A percentile compares a stretch with the other conserved stretches of the same genome.
Conservation (phyloP, 2,797 vertebrate genomes). For the Chelon labrosus region DNA sequence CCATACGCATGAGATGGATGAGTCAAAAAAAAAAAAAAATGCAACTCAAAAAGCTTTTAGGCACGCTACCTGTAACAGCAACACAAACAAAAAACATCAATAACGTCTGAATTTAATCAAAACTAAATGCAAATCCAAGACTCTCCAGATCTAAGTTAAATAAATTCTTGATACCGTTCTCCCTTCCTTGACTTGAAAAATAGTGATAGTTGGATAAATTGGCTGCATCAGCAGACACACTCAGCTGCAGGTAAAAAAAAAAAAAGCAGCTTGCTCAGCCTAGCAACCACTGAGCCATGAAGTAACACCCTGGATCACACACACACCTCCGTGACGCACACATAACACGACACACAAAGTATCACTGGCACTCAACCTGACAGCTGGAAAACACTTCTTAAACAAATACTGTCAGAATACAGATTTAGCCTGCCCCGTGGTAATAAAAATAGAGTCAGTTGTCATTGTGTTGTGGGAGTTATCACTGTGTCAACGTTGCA, state of each 20-base stretch:
- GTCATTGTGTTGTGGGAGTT: conserved; percentile 14
- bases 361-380: conserved; percentile 52
- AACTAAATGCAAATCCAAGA: too few species aligned
- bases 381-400: conserved; percentile 30
- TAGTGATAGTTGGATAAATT: conserved; percentile 10
- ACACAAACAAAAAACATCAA: too few species aligned
- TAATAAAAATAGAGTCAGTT: neutral
- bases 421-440: neutral
- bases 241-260: conserved; percentile 49
- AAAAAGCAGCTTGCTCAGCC: conserved; percentile 48
- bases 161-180: conserved; percentile 15
- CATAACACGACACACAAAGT: conserved; percentile 16
- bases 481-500: conserved; percentile 22
- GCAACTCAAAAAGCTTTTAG: neutral
- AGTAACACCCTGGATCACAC: conserved; percentile 31
- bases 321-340: neutral
- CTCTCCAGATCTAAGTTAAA: neutral
- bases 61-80: neutral
- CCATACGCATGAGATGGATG: neutral
- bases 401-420: conserved; percentile 8
- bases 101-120: too few species aligned
- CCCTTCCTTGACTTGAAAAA: conserved; percentile 5
- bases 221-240: conserved; percentile 37
- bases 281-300: conserved; percentile 50
- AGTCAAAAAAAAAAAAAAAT: too few species aligned